Base-by-base conservation (phyloP, 2,113 vertebrate species). In the Bujurquina vittata region DNA sequence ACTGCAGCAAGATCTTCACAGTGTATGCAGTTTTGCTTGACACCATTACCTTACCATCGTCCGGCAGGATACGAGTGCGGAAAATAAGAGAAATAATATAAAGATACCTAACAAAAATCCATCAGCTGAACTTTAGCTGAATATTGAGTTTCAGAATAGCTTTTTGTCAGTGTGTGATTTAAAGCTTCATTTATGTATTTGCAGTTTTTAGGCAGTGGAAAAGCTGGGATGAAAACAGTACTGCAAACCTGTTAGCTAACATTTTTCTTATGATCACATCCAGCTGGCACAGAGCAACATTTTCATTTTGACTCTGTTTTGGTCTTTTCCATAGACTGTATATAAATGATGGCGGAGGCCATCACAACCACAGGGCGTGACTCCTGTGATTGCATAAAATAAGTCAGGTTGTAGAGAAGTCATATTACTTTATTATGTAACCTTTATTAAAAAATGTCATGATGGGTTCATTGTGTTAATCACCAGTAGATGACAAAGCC, bases 301-400 rank as follows among this genome's bases (percentile, higher is more conserved):
- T 31, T 31, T 52, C 10, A n/a, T 72, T 72, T 72, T 72, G 18
- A 52, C 6, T 72, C 10, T 72, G 67, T 72, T 31, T 72, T 54
- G 10, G 10, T 52, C 3, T 31, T 72, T 72, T 31, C 3, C 65
- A 54, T 54, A 31, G 67, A 31, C 67, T 72, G 67, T 72, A 72
- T 14, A 5, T 72, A 72, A 72, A 72, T 31, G 67, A 72, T 72
- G 67, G 67, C 12, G 8, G 46, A 52, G 17, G 8, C 23, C 23
- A 20, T 20, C 0, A 9, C 3, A 49, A 69, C 26, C 63, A 69
- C 43, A 20, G 29, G 29, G 43, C 29, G 11, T 11, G 0, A 52
- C 65, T 18, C 10, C 18, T 31, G 43, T 69, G 23, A 2, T 31
- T 69, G 23, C 22, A 52, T 5, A 56, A 37, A 3, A 0, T 9